A percentile compares a stretch with the other conserved stretches of the same genome.
Conservation (phyloP, 2,797 vertebrate species). For the Gambelia wislizenii region DNA sequence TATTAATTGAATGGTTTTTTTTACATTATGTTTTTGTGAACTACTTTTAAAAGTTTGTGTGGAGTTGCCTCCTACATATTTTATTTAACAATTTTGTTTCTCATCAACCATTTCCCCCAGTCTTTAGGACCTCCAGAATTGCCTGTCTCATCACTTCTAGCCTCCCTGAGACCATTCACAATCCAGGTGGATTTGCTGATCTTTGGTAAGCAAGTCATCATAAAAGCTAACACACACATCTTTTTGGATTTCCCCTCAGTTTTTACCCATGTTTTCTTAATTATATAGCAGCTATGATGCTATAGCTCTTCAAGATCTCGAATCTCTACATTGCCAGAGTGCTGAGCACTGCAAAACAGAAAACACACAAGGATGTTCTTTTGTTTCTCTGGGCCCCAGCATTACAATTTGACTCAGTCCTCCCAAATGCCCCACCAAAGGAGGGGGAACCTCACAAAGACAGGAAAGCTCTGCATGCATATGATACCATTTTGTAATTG, state of each 20-base stretch:
- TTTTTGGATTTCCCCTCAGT: not conserved
- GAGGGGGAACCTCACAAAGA: not conserved
- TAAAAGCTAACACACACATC: not conserved
- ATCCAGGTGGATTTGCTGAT: not conserved
- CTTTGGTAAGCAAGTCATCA: not conserved
- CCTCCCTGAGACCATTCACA: not conserved
- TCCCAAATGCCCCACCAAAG: not conserved
- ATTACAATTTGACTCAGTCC: not conserved
- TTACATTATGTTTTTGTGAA: not conserved
- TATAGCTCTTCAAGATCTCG: not conserved
- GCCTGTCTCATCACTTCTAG: not conserved
- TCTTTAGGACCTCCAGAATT: not conserved
- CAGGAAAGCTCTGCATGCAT: not conserved
- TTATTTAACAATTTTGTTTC: not conserved
- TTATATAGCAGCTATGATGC: not conserved
- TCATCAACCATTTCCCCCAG: not conserved
- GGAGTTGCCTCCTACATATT: not conserved
- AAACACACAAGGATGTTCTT: not conserved
- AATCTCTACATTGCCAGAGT: not conserved
- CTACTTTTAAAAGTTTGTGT: not conserved
- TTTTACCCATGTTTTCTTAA: not conserved
- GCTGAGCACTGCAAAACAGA: not conserved
- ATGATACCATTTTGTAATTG: slow-evolving; percentile 1
- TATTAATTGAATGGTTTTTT: not conserved
- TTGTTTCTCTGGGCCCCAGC: not conserved